Evolutionary conservation across 2,797 vertebrate genomes (phyloP).

Genomic region (Pachyuromys duprasi): DNA sequence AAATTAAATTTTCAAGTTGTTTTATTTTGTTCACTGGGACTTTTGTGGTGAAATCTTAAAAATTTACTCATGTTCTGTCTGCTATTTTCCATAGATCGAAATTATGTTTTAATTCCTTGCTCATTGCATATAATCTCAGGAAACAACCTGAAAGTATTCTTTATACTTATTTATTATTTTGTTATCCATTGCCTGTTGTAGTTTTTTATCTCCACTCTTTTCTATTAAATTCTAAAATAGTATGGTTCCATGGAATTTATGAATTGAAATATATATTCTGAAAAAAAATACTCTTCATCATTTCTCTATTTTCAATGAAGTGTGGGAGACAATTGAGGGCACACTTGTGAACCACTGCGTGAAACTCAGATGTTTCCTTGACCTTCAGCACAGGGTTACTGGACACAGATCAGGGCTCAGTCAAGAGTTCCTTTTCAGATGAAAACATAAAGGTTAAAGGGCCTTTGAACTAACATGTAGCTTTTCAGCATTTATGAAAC

Average conservation of each 20-base stretch:
- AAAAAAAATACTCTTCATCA: not conserved
- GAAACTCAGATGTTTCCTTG: not conserved
- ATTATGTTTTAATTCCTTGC: not conserved
- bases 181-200: not conserved
- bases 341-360: not conserved
- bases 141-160: not conserved
- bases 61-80: not conserved
- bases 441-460: not conserved
- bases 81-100: not conserved
- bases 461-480: conserved; percentile 27
- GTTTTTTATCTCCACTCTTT: not conserved
- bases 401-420: conserved; percentile 2
- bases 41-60: not conserved
- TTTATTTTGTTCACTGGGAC: not conserved
- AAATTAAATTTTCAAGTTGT: not conserved
- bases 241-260: not conserved
- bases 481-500: conserved; percentile 33
- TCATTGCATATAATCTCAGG: not conserved
- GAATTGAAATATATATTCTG: not conserved
- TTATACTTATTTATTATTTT: not conserved
- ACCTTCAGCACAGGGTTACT: not conserved
- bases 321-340: not conserved
- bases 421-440: conserved; percentile 39
- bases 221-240: not conserved
- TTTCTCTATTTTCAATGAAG: not conserved